These are phyloP conservation scores for Sylvia borin DNA, from an alignment of 2,797 vertebrate species.

Conservation along the genomic window DNA sequence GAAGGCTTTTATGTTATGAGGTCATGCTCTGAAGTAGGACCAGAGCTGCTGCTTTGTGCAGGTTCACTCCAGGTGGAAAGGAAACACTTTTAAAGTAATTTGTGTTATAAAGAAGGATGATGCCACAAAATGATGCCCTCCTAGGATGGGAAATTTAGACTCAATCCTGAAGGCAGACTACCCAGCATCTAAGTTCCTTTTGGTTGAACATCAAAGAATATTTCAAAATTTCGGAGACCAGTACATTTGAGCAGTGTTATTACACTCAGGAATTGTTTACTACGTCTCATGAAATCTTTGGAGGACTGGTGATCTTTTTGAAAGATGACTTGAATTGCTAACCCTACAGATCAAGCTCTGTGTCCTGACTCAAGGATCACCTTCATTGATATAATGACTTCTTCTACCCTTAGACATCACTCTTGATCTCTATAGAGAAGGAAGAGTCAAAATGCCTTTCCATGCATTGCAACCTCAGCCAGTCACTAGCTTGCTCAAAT, in stretches of 20 bases:
- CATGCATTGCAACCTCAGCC: background rate
- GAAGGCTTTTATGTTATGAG: slow-evolving; percentile 40
- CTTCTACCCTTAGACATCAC: background rate
- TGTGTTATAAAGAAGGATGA: background rate
- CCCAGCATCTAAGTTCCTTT: background rate
- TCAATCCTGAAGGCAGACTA: background rate
- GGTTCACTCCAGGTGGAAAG: background rate
- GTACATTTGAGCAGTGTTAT: background rate
- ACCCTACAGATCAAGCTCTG: background rate
- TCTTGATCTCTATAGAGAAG: background rate
- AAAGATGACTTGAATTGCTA: background rate
- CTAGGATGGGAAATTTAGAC: background rate
- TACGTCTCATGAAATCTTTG: background rate
- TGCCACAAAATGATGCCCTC: background rate
- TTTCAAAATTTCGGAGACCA: background rate
- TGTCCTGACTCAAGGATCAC: background rate
- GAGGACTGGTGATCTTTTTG: background rate
- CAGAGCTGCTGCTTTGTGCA: background rate
- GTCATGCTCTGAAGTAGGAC: background rate
- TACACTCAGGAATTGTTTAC: background rate
- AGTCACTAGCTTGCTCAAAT: background rate
- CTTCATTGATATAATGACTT: background rate
- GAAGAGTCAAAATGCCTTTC: background rate
- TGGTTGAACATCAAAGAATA: background rate
- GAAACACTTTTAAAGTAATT: background rate